Base-by-base conservation (phyloP, 1,140 invertebrate species). In the Eufriesea mexicana region DNA sequence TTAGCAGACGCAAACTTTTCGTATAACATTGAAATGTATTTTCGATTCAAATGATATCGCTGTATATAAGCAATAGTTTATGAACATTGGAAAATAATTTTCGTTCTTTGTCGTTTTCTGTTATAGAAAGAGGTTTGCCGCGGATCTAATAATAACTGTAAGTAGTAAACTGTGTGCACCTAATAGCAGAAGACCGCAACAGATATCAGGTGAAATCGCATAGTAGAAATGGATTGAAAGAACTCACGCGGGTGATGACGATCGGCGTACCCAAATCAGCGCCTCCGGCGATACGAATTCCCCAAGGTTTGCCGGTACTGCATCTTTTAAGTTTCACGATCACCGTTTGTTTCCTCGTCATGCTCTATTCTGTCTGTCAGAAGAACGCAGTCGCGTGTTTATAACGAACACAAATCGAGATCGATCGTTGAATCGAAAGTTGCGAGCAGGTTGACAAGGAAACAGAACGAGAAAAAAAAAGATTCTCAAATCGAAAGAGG, bases 201-300 rank as follows among this genome's bases (percentile, higher is more conserved):
- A 8, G 20, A 47, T 47, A 47, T 57, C 18, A 16, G 18, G 28
- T 28, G 2, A 20, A 64, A 42, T 70, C 9, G 42, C n/a, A 51
- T 18, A 25, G 25, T 7, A 0, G n/a, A 28, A 73, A 57, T 67
- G n/a, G 6, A 25, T 23, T 49, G 54, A 83, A 71, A 78, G 83
- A 86, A 95, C 95, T 96, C 96, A 99, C 98, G 96, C 97, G 97
- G 88, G 98, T 98, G 92, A 99, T 96, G 91, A 98, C 96, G 89
- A 99, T 96, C 76, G 98, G 97, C n/a, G 97, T 96, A 88, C 96
- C 96, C 88, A 98, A 95, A 95, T 99, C 98, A 84, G 96, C 96
- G 84, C 98, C 98, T 88, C 98, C 98, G 84, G 98, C 97, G 80
- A 99, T 95, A 86, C 98, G 96, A 90, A 99, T 97, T 70, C 98